Conservation (phyloP, 1,140 invertebrate genomes). For the Lordiphosa stackelbergi region DNA sequence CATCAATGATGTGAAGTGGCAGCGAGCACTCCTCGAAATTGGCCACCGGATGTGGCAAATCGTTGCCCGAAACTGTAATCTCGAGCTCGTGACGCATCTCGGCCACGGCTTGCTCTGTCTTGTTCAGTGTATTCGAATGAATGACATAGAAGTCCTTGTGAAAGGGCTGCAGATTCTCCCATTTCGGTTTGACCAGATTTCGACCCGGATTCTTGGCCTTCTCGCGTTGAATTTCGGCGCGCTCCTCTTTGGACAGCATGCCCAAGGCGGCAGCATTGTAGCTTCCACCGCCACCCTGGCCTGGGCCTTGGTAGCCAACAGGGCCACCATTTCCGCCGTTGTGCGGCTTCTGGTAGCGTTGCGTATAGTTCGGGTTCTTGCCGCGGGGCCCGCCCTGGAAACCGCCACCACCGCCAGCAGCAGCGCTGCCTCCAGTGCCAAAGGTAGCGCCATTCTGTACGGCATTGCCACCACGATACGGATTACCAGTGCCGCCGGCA, state of each 20-base stretch:
- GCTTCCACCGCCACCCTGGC: constrained; percentile 44
- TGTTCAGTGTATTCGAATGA: constrained; percentile 85
- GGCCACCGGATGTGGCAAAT: constrained; percentile 90
- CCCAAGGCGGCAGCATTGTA: constrained; percentile 61
- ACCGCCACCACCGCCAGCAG: constrained; percentile 34
- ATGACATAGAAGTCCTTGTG: constrained; percentile 95
- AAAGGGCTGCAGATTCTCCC: constrained; percentile 91
- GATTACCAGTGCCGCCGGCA: constrained; percentile 35
- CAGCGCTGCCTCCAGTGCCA: constrained; percentile 41
- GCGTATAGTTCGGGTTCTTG: constrained; percentile 66
- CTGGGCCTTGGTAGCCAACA: constrained; percentile 43
- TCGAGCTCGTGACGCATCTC: constrained; percentile 86
- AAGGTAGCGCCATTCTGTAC: constrained; percentile 59
- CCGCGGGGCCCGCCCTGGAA: constrained; percentile 61
- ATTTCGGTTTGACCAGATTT: constrained; percentile 88
- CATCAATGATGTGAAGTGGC: constrained; percentile 88
- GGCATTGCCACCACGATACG: constrained; percentile 41
- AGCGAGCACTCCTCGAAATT: constrained; percentile 93
- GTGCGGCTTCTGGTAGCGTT: constrained; percentile 68
- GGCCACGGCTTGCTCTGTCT: constrained; percentile 85
- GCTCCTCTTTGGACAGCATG: constrained; percentile 72
- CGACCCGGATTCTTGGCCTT: constrained; percentile 87
- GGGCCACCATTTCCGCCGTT: constrained; percentile 51
- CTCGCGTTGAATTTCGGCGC: constrained; percentile 81
- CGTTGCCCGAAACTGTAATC: constrained; percentile 91